Base-by-base conservation (phyloP, 2,888 invertebrate genomes). In the Muschampia plurimacula region DNA sequence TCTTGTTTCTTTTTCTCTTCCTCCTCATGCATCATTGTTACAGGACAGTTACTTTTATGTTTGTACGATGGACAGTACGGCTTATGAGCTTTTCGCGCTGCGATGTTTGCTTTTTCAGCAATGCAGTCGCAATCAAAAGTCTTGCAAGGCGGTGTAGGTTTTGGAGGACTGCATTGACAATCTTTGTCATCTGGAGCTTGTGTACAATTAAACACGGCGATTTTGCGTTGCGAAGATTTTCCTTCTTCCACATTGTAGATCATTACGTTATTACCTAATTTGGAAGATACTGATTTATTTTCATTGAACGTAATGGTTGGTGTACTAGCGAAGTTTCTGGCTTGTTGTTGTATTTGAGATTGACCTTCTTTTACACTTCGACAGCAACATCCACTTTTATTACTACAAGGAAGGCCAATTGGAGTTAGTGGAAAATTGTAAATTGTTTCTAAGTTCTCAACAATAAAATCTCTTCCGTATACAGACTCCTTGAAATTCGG, bases 51-150 rank as follows among this genome's bases (percentile, higher is more conserved):
- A 32, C 13, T 74, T 73, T 92, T 93, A 76, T 94, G 94, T 74
- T 87, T 91, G 70, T 87, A 94, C 2, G 80, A 82, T 2, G 94
- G 94, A 78, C 94, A 94, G 66, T 85, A 93, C 6, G 92, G 85
- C 67, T 87, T 87, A 74, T 94, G 94, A 13, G 76, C 67, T 80
- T 92, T 93, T 49, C 94, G 86, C 2, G 88, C 76, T 9, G 80
- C 81, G 69, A 81, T 83, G 66, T 92, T 87, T 12, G 76, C 73
- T 32, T 81, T 79, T 79, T 91, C 87, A 10, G 84, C 74, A 13
- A 91, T 82, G 74, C 94, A 94, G 10, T 90, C 88, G 74, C 94
- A 94, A 72, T 94, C 91, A 72, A 91, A 90, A 0, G 94, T 90
- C 69, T 85, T 88, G 71, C 94, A 94, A 12, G 89, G 88, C 1